These are phyloP conservation scores for Cheilosia pagana DNA, from an alignment of 2,888 invertebrate genomes.

Conservation along the genomic window DNA sequence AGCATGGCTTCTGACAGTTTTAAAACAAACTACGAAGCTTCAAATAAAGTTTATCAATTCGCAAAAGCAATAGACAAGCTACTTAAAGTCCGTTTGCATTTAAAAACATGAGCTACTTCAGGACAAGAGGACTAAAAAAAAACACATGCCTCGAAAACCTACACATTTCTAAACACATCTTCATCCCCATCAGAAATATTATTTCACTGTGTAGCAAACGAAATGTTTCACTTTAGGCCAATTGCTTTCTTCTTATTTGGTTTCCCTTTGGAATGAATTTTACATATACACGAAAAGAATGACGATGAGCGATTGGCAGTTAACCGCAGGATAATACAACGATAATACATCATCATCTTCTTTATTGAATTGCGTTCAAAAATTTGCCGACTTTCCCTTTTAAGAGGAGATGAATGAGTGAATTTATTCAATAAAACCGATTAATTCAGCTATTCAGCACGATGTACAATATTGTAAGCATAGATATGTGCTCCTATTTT, in stretches of 20 bases:
- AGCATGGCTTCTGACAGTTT: constrained; percentile 1
- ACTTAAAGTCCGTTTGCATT: neutral
- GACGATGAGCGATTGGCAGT: constrained; percentile 48
- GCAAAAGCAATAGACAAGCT: too few species aligned
- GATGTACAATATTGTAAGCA: constrained; percentile 19
- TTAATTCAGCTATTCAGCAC: constrained; percentile 40
- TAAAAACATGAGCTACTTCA: neutral
- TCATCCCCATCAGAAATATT: neutral
- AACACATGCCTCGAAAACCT: neutral
- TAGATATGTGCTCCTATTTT: neutral
- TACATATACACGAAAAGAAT: neutral
- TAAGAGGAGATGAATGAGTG: neutral
- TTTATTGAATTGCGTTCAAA: constrained; percentile 24
- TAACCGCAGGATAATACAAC: constrained; percentile 52
- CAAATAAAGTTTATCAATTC: too few species aligned
- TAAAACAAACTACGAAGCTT: neutral
- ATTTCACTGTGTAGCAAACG: neutral
- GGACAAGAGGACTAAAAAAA: neutral
- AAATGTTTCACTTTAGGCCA: neutral
- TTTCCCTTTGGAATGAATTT: neutral
- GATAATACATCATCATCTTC: constrained; percentile 54
- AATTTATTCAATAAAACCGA: constrained; percentile 11
- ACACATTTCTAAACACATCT: neutral
- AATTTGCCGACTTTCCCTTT: neutral
- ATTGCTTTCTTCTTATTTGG: constrained; percentile 15